phyloP scores from a whole-genome alignment of 2,113 vertebrate genomes.

The Poecilia latipinna region DNA sequence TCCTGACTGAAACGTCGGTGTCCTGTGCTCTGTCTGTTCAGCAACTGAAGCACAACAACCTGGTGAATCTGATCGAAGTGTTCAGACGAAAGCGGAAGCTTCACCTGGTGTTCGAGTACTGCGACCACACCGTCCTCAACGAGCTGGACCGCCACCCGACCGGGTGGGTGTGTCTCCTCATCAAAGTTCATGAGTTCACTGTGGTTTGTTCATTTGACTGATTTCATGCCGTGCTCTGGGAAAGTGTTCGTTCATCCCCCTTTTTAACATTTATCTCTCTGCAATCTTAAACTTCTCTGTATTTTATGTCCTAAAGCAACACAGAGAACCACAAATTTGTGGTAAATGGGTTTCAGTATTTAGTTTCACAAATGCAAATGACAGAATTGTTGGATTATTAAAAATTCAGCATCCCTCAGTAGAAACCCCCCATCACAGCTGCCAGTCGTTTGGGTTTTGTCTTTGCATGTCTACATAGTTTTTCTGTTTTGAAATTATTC shows the following conservation, averaged over 20 bases:
- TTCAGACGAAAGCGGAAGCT: slow-evolving; percentile 91
- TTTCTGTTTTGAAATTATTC: too few species aligned
- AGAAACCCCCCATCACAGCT: too few species aligned
- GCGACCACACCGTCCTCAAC: slow-evolving; percentile 92
- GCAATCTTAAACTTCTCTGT: not conserved
- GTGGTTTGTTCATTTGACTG: not conserved
- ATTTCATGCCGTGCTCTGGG: not conserved
- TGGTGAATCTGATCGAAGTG: slow-evolving; percentile 94
- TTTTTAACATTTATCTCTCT: not conserved
- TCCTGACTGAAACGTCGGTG: not conserved
- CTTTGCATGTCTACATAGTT: too few species aligned
- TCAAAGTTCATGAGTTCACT: not conserved
- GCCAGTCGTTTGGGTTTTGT: too few species aligned
- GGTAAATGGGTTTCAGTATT: not conserved
- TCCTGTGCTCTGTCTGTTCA: slow-evolving; percentile 62
- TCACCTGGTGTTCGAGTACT: slow-evolving; percentile 96
- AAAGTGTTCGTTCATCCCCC: not conserved
- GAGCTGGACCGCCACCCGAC: slow-evolving; percentile 89
- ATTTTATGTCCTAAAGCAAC: not conserved
- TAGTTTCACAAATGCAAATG: not conserved
- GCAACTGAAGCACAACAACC: slow-evolving; percentile 96
- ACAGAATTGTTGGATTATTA: too few species aligned
- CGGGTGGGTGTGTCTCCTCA: slow-evolving; percentile 80
- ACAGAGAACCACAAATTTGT: not conserved
- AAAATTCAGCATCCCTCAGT: too few species aligned